Conservation (phyloP, 2,113 vertebrate genomes). For the Phyllopteryx taeniolatus region DNA sequence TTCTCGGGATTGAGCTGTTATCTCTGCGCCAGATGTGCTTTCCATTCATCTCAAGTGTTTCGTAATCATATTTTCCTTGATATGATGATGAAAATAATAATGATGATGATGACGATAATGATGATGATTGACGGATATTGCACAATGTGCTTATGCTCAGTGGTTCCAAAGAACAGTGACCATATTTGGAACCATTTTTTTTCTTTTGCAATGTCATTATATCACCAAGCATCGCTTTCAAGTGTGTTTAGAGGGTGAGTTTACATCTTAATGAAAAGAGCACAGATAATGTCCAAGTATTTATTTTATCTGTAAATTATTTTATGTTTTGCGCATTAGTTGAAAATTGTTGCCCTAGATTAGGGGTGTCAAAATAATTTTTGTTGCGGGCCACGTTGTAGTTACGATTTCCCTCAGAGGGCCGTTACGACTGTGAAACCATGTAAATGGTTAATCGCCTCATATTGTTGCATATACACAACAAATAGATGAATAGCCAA, state of each 20-base stretch:
- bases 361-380: too few species aligned
- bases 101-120: background rate
- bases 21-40: slow-evolving; percentile 32
- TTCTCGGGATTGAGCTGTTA: slow-evolving; percentile 40
- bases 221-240: background rate
- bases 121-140: background rate
- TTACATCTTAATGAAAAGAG: slow-evolving; percentile 31
- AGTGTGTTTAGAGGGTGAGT: slow-evolving; percentile 21
- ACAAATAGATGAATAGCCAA: too few species aligned
- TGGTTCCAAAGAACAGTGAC: background rate
- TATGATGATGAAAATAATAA: background rate
- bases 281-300: slow-evolving; percentile 31
- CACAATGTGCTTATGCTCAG: background rate
- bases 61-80: slow-evolving; percentile 21
- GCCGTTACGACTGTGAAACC: too few species aligned
- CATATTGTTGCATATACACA: too few species aligned
- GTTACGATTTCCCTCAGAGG: too few species aligned
- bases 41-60: slow-evolving; percentile 31
- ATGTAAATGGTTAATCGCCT: too few species aligned
- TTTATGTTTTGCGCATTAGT: background rate
- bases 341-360: slow-evolving; percentile 10
- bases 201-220: background rate
- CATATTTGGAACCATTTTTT: background rate
- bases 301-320: background rate
- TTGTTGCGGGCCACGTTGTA: too few species aligned